Evolutionary conservation across 2,888 invertebrate species (phyloP), one percentile per base, ranked within the genome.

Genomic region (Venusia cambrica): DNA sequence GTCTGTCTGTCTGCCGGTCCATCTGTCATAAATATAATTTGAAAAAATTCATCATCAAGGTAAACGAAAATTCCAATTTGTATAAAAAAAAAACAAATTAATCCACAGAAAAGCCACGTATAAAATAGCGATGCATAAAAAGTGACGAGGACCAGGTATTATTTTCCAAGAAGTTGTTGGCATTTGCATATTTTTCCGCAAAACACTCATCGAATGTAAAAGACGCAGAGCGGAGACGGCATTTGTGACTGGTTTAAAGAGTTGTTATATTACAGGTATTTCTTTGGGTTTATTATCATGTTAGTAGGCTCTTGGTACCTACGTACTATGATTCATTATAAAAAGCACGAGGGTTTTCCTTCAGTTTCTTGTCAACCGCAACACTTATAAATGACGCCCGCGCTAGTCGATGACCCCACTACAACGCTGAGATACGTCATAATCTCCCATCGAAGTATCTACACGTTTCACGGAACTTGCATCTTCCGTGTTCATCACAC

Each of bases 331-430:
- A 69, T 49, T 69, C 64, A 69, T 49, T n/a, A 32, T 35, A 49
- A 49, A 53, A 38, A 49, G 51, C 40, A 47, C 36, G 25, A 38
- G 54, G 57, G 54, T 58, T 68, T 68, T 60, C 65, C 68, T 59
- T 40, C 15, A 38, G 52, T 58, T 61, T 66, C 58, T 59, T 42
- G 45, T n/a, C n/a, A n/a, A n/a, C n/a, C 47, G 48, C 64, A 53
- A 51, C 22, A 46, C 45, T 43, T 41, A 46, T 48, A 50, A 45
- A 50, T 36, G 45, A 53, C 48, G 50, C 48, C 55, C 51, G 50
- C 54, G 49, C 51, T 48, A 54, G 70, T 71, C 73, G 68, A 56
- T 64, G 72, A 71, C 72, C 73, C 64, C 54, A 42, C 47, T n/a
- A n/a, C n/a, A n/a, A n/a, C n/a, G n/a, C n/a, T n/a, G n/a, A n/a